Evolutionary conservation across 2,113 vertebrate species (phyloP).

Genomic region (Callospermophilus lateralis): DNA sequence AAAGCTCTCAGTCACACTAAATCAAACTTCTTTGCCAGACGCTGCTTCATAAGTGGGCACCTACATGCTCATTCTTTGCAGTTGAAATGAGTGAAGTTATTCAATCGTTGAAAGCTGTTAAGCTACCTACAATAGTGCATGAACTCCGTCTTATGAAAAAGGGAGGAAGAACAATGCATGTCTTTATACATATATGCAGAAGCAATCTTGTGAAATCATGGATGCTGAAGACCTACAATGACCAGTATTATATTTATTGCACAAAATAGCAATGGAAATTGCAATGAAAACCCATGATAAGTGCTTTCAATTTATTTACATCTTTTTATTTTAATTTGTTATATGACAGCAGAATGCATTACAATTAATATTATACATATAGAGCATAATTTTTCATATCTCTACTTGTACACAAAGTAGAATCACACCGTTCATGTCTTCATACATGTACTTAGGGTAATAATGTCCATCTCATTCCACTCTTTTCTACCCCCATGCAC

Average conservation of each 20-base stretch:
- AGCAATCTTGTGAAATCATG: neutral
- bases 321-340: too few species aligned
- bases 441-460: too few species aligned
- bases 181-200: neutral
- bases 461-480: too few species aligned
- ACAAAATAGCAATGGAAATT: neutral
- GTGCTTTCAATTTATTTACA: neutral
- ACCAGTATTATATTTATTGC: neutral
- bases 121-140: too few species aligned
- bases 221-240: neutral
- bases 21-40: neutral
- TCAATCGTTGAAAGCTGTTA: neutral
- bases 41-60: neutral
- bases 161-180: neutral
- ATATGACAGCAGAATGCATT: too few species aligned
- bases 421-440: too few species aligned
- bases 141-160: neutral
- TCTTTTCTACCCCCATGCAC: too few species aligned
- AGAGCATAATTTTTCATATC: too few species aligned
- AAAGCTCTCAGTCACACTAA: neutral
- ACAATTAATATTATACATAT: too few species aligned
- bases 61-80: neutral
- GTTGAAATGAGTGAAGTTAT: neutral
- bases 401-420: too few species aligned
- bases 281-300: neutral